These are phyloP conservation scores for Rhopilema esculentum DNA, from an alignment of 30 jellyfish, hydroid and myxozoan species.

Conservation along the genomic window DNA sequence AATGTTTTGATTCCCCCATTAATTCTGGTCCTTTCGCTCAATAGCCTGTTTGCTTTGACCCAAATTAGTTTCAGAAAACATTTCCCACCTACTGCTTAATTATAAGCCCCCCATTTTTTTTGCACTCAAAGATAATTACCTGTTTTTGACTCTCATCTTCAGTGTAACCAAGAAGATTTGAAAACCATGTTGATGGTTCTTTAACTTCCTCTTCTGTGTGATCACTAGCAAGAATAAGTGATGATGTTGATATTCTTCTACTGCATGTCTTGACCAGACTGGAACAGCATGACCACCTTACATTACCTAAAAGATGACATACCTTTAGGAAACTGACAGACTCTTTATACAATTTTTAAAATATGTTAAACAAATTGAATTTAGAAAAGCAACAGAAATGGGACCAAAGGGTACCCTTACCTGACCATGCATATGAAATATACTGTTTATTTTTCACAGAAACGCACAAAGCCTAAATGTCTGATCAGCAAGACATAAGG, in stretches of 20 bases:
- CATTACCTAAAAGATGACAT: background rate
- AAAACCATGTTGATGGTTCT: conserved; percentile 67
- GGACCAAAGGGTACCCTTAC: no score
- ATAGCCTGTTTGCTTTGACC: no score
- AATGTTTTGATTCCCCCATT: no score
- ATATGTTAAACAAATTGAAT: background rate
- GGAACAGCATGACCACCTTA: conserved; percentile 19
- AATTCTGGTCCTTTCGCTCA: no score
- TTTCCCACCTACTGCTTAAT: no score
- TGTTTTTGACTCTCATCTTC: conserved; percentile 40
- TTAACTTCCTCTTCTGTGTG: conserved; percentile 21
- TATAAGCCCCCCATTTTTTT: no score
- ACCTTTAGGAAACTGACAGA: background rate
- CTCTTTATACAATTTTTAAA: background rate
- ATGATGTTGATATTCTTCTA: conserved; percentile 46
- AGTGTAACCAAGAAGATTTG: conserved; percentile 64
- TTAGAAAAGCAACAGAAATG: no score
- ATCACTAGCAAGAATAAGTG: conserved; percentile 16
- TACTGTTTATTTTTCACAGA: no score
- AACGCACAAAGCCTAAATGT: no score
- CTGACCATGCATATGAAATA: no score
- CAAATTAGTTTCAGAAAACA: no score
- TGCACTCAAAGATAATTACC: conserved; percentile 10
- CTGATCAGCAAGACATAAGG: no score
- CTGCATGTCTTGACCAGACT: background rate